These are phyloP conservation scores for Nannobrachium achirus DNA, from an alignment of 2,113 vertebrate genomes.

Conservation along the genomic window DNA sequence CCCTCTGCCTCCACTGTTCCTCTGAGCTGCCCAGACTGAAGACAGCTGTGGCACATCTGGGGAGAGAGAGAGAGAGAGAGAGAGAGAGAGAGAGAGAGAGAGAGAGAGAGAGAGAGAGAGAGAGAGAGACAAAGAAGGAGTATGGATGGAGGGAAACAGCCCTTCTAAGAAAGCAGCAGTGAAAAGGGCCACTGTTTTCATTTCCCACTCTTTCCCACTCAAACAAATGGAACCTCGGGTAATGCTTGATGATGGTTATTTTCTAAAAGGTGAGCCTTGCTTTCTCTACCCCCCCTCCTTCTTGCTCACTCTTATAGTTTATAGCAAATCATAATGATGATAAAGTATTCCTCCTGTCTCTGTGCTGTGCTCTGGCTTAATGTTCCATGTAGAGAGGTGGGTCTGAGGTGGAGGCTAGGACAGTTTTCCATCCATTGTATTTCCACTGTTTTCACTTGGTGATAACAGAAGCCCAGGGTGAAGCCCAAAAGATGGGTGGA, in stretches of 20 bases:
- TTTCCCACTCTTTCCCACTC: conserved; percentile 22
- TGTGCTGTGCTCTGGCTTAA: no score
- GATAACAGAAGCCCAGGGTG: conserved; percentile 60
- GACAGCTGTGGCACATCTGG: conserved; percentile 64
- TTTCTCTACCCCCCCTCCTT: conserved; percentile 20
- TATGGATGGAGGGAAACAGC: conserved; percentile 12
- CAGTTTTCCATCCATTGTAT: conserved; percentile 67
- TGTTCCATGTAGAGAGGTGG: conserved; percentile 26
- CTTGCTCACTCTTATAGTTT: not conserved
- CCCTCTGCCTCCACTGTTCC: conserved; percentile 13
- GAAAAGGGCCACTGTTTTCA: conserved; percentile 34
- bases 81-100: not conserved
- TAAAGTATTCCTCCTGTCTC: conserved; percentile 26
- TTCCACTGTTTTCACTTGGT: conserved; percentile 69
- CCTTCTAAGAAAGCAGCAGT: conserved; percentile 23
- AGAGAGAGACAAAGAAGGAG: not conserved
- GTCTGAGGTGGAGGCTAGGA: conserved; percentile 58
- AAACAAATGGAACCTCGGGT: conserved; percentile 36
- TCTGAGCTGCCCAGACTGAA: conserved; percentile 28
- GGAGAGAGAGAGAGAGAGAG: not conserved
- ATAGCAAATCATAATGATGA: conserved; percentile 18
- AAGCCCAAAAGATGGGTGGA: conserved; percentile 50
- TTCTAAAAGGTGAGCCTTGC: conserved; percentile 38
- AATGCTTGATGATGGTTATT: conserved; percentile 19
- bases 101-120: no score